phyloP scores from a whole-genome alignment of 2,113 vertebrate species.

The Notarius lentiginosus region DNA sequence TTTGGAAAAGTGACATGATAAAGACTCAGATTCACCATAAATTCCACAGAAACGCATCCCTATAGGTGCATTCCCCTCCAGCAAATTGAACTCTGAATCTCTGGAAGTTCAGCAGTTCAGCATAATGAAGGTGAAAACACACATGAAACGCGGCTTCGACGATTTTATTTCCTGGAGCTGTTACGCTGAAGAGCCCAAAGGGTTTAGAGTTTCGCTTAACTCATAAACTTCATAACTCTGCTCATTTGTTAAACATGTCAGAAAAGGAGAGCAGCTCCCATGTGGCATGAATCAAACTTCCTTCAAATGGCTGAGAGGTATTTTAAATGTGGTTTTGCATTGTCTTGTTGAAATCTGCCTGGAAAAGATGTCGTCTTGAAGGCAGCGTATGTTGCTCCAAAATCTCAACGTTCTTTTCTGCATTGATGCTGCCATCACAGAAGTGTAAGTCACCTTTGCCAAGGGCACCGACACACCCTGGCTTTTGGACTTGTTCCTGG shows the following conservation, averaged over 20 bases:
- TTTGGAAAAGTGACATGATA: background rate
- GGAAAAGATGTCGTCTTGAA: too few species aligned
- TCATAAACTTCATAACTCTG: background rate
- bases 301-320: background rate
- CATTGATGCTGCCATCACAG: too few species aligned
- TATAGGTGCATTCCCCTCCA: background rate
- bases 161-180: background rate
- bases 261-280: background rate
- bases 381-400: too few species aligned
- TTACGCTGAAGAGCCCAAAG: background rate
- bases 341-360: too few species aligned
- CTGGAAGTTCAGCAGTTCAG: conserved; percentile 17
- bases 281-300: background rate
- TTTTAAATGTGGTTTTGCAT: background rate
- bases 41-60: background rate
- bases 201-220: background rate
- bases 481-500: too few species aligned
- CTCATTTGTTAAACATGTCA: background rate
- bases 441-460: too few species aligned
- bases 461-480: too few species aligned
- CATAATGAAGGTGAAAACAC: background rate
- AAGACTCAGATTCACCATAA: conserved; percentile 1
- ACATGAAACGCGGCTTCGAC: background rate
- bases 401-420: too few species aligned
- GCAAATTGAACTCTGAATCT: background rate